Evolutionary conservation across 2,797 vertebrate genomes (phyloP).

Genomic region (Pteropus rufus): DNA sequence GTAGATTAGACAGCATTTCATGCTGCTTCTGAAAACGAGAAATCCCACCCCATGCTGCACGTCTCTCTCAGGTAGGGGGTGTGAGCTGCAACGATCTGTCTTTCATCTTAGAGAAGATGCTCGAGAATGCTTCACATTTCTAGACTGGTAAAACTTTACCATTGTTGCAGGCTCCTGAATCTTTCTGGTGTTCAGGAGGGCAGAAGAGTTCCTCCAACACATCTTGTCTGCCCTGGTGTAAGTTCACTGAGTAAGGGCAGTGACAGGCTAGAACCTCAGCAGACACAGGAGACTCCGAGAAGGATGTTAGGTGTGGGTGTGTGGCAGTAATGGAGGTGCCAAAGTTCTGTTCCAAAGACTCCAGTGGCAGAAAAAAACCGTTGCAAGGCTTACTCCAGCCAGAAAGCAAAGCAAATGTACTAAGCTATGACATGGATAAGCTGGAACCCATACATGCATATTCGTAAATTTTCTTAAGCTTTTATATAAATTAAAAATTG

Average conservation of each 20-base stretch:
- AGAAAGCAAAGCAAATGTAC: not conserved
- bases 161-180: not conserved
- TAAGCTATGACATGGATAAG: not conserved
- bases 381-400: not conserved
- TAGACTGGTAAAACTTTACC: not conserved
- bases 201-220: not conserved
- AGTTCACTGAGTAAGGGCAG: not conserved
- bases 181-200: not conserved
- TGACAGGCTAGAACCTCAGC: accelerated
- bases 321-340: accelerated
- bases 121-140: not conserved
- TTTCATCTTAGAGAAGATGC: not conserved
- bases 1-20: not conserved
- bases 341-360: too few relatives aligned
- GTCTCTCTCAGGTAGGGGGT: not conserved
- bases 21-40: not conserved
- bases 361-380: accelerated
- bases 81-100: not conserved
- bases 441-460: not conserved
- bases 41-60: accelerated
- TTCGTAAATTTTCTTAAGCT: not conserved
- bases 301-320: not conserved
- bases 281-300: not conserved
- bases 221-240: not conserved
- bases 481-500: not conserved